Evolutionary conservation across 2,888 invertebrate species (phyloP), one percentile per base, ranked within the genome.

Genomic region (Xiphydria camelus): DNA sequence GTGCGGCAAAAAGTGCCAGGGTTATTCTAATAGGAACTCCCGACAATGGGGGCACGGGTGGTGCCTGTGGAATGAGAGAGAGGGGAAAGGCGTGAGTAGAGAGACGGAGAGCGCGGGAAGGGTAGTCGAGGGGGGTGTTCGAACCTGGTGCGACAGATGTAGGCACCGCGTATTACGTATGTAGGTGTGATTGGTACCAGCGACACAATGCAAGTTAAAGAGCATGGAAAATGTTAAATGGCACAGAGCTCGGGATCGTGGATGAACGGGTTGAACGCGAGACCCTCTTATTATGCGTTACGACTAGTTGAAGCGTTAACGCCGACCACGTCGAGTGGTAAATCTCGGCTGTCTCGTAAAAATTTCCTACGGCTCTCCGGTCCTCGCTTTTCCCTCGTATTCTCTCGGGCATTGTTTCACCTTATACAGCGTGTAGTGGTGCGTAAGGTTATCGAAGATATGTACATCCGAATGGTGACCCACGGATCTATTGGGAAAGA

Each of bases 101-200:
- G 45, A 38, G 21, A 26, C 38, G 48, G 47, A 47, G 34, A 34
- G 51, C 15, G 49, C 48, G 48, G 44, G 38, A 22, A 29, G 40
- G 47, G 46, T 45, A 31, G 35, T 49, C 47, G 46, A 53, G 57
- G 53, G 49, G 55, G 47, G 49, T 44, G 23, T 23, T 15, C 25
- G 51, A 55, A 55, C 55, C 54, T 53, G 61, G 59, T 60, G 62
- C 66, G 68, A 70, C 70, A 70, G 69, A 70, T 70, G 69, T 59
- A 64, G 59, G 62, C 61, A 64, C 59, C 66, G 68, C 69, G 69
- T 66, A 68, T 64, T 61, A 36, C 26, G 32, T 38, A 32, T 31
- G 36, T 44, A 17, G 37, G 29, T n/a, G 58, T 57, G 57, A 59
- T 63, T 61, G 54, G 57, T 55, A 55, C 51, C 49, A 47, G 51